Evolutionary conservation across 1,140 invertebrate species (phyloP), one percentile per base, ranked within the genome.

Genomic region (Heliconius hermathena): DNA sequence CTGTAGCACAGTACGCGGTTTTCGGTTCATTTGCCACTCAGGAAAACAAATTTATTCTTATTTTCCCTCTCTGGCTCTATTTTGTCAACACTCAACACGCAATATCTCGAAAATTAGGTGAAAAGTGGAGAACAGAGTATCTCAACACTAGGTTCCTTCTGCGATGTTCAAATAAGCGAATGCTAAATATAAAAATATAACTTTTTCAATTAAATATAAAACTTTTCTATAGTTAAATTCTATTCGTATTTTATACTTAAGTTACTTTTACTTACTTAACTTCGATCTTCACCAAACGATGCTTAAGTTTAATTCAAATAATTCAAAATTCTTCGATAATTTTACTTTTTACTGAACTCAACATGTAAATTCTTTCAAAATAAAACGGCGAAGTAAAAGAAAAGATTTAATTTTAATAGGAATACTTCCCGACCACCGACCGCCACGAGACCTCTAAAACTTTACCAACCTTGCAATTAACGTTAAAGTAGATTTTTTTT

Each of bases 401-500:
- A 33, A 71, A 6, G 8, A 38, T 38, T 22, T 38, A 72, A 52
- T 71, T 77, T 72, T 72, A 49, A 72, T 72, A 29, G 70, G 46
- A 54, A 71, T 72, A 46, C 33, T 54, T 8, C 72, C 13, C 22
- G 9, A 22, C 46, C 76, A 11, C 41, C 70, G 26, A 29, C 60
- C 60, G 60, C 60, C 18, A 29, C 60, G n/a, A 66, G 26, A 66
- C 60, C 26, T 66, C 22, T 66, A 66, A 77, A 71, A 57, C 74
- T 26, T 73, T 26, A 26, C 20, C 33, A 66, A 71, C n/a, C 66
- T 22, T 66, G 38, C 70, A 77, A 77, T 77, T 77, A 72, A 77
- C 5, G n/a, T 76, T 71, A 72, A 77, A 77, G 72, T 70, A 71
- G 70, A n/a, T 49, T 49, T 49, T 71, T 71, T n/a, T 49, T 71